Conservation (phyloP, 2,797 vertebrate species). For the Chanos chanos region DNA sequence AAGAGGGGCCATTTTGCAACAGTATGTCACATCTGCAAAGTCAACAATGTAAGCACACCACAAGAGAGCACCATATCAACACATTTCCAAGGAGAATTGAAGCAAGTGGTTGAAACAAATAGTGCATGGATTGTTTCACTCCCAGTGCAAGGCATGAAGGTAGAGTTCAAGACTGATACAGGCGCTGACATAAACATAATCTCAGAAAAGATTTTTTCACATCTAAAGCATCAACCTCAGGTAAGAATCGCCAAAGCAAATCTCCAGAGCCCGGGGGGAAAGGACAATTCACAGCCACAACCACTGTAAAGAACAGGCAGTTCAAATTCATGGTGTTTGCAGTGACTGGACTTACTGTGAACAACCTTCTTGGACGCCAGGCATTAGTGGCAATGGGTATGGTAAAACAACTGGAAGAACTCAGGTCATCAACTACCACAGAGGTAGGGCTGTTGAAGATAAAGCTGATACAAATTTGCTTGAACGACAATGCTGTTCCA, state of each 20-base stretch:
- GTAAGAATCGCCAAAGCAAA: neutral
- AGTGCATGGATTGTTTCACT: neutral
- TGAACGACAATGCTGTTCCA: conserved; percentile 12
- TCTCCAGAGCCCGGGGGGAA: conserved; percentile 9
- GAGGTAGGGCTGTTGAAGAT: conserved; percentile 13
- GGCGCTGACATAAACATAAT: neutral
- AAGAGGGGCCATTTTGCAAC: neutral
- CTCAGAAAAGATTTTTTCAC: neutral
- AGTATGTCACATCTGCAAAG: neutral
- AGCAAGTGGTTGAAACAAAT: neutral
- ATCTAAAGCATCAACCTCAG: neutral
- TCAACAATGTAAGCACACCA: neutral
- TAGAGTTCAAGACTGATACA: conserved; percentile 6
- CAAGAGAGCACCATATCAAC: neutral
- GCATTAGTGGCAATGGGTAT: neutral
- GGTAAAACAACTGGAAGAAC: conserved; percentile 7
- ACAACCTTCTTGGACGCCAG: neutral
- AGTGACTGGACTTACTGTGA: neutral
- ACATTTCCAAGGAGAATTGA: neutral
- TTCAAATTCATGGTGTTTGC: neutral
- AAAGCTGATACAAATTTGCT: conserved; percentile 5
- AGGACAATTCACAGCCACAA: neutral
- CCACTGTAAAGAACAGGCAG: neutral
- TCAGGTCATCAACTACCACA: neutral
- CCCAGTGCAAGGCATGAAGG: neutral